Percentiles rank a stretch among this genome's conserved stretches.
phyloP scores from a whole-genome alignment of 2,797 vertebrate genomes.

The Mergus octosetaceus region DNA sequence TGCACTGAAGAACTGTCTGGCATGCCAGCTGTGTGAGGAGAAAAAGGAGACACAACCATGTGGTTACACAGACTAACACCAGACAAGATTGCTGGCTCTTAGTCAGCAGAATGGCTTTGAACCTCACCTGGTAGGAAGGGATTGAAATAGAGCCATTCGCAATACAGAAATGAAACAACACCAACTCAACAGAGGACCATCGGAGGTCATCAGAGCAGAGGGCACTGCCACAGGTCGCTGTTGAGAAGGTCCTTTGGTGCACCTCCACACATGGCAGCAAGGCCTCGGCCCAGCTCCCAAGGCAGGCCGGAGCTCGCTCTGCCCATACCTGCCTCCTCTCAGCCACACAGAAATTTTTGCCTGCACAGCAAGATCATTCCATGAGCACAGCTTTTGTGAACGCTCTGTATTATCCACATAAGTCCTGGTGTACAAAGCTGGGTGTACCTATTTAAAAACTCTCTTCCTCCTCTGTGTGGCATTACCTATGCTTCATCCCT shows the following conservation, averaged over 20 bases:
- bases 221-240: not conserved
- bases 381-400: not conserved
- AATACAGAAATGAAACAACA: not conserved
- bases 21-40: not conserved
- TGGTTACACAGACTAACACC: not conserved
- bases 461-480: not conserved
- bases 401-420: not conserved
- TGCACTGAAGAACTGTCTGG: not conserved
- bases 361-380: not conserved
- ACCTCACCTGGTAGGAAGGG: not conserved
- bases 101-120: not conserved
- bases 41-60: fast-evolving
- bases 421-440: not conserved
- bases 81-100: not conserved
- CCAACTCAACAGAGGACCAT: not conserved
- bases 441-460: not conserved
- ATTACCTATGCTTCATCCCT: not conserved
- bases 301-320: not conserved
- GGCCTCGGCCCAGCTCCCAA: not conserved
- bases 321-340: not conserved
- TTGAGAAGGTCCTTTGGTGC: not conserved
- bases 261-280: fast-evolving
- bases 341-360: not conserved
- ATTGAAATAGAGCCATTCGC: fast-evolving
- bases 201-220: not conserved